These are phyloP conservation scores for Chalcosyrphus nemorum DNA, from an alignment of 2,888 invertebrate species.

Conservation along the genomic window DNA sequence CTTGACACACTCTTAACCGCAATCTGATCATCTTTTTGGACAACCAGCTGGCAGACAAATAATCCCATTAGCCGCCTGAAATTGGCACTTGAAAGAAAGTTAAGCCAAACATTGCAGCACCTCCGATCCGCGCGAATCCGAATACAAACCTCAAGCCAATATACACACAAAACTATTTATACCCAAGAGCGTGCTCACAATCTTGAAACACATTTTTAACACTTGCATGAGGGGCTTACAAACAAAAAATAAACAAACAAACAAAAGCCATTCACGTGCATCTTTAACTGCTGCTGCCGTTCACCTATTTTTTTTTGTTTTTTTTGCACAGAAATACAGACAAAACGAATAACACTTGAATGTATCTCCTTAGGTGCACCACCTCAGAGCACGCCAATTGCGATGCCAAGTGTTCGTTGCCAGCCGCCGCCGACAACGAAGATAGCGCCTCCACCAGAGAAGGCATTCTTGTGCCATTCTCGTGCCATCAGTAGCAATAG, in stretches of 20 bases:
- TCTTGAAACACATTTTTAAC: constrained; percentile 69
- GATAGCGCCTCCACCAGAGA: constrained; percentile 12
- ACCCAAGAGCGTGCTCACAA: constrained; percentile 50
- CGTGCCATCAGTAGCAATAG: constrained; percentile 64
- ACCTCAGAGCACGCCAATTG: constrained; percentile 45
- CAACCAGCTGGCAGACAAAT: constrained; percentile 4
- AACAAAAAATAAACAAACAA: constrained; percentile 30
- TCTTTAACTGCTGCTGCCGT: constrained; percentile 49
- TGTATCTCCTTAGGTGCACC: constrained; percentile 42
- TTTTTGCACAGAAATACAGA: constrained; percentile 9
- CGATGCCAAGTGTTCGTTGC: constrained; percentile 56
- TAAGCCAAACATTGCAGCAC: constrained; percentile 50
- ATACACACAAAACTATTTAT: constrained; percentile 50
- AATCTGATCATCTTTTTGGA: constrained; percentile 14
- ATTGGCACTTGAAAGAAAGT: constrained; percentile 34
- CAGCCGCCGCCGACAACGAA: constrained; percentile 12
- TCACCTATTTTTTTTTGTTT: constrained; percentile 67
- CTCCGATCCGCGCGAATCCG: constrained; percentile 10
- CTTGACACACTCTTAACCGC: neutral
- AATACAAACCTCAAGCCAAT: constrained; percentile 36
- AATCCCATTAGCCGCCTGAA: constrained; percentile 7
- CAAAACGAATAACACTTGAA: constrained; percentile 4
- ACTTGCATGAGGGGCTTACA: constrained; percentile 64
- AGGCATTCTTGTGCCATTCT: constrained; percentile 69
- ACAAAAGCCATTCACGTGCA: constrained; percentile 67